Evolutionary conservation across 2,113 vertebrate species (phyloP).

Genomic region (Campylomormyrus numenius): DNA sequence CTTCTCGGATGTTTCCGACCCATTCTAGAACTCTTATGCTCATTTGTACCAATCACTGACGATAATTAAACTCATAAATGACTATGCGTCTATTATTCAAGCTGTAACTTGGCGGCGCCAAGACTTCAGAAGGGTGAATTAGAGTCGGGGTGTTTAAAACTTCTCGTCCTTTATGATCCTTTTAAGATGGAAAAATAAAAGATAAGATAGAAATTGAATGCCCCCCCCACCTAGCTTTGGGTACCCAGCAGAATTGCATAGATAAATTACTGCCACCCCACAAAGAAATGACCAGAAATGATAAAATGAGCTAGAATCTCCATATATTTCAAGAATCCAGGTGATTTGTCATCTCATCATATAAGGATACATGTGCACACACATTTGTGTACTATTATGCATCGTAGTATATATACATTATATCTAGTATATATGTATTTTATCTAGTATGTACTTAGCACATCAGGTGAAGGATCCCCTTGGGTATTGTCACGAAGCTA

Average conservation of each 20-base stretch:
- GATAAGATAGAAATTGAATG: neutral
- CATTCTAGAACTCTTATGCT: neutral
- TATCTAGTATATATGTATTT: neutral
- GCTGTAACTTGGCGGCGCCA: neutral
- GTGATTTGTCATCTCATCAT: neutral
- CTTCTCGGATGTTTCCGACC: neutral
- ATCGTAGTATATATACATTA: neutral
- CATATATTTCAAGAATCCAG: neutral
- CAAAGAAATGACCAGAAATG: neutral
- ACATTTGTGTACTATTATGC: neutral
- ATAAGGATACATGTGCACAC: neutral
- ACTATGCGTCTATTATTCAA: neutral
- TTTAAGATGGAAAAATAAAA: neutral
- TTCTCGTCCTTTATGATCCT: neutral
- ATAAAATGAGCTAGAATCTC: neutral
- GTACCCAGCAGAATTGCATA: neutral
- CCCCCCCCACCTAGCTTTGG: neutral
- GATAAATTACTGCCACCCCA: neutral
- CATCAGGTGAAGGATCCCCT: neutral
- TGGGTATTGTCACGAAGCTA: neutral
- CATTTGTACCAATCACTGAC: neutral
- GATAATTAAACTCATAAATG: neutral
- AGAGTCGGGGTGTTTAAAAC: neutral
- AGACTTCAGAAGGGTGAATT: neutral
- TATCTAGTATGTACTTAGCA: neutral